Percentiles rank a stretch among this genome's conserved stretches.
phyloP scores from a whole-genome alignment of 2,113 vertebrate species.

The Porphyrio hochstetteri region DNA sequence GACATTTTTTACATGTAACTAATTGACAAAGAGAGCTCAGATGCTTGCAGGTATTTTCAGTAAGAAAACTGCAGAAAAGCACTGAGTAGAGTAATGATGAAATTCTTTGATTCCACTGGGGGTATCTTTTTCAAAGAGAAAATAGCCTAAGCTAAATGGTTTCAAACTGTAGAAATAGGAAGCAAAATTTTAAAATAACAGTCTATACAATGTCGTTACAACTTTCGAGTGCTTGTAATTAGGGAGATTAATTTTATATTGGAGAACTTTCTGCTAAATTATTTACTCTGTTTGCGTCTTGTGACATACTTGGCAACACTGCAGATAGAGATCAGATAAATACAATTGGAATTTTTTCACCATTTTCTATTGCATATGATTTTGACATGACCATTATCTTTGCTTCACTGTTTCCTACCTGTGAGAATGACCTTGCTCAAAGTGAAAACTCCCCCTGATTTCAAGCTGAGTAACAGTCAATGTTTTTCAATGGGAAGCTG shows the following conservation, averaged over 20 bases:
- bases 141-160: neutral
- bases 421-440: neutral
- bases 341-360: neutral
- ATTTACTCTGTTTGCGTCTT: neutral
- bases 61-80: neutral
- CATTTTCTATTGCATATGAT: slow-evolving; percentile 5
- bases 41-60: neutral
- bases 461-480: neutral
- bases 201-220: neutral
- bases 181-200: neutral
- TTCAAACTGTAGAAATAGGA: neutral
- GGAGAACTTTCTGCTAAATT: neutral
- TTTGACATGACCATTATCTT: neutral
- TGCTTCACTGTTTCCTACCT: neutral
- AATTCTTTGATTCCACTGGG: neutral
- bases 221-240: neutral
- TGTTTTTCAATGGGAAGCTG: neutral
- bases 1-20: neutral
- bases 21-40: neutral
- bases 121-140: neutral
- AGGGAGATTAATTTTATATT: neutral
- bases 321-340: neutral
- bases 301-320: neutral
- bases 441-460: neutral
- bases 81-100: neutral